A percentile compares a stretch with the other conserved stretches of the same genome.
These are phyloP conservation scores for Synanceia verrucosa DNA, from an alignment of 2,797 vertebrate species.

Conservation along the genomic window DNA sequence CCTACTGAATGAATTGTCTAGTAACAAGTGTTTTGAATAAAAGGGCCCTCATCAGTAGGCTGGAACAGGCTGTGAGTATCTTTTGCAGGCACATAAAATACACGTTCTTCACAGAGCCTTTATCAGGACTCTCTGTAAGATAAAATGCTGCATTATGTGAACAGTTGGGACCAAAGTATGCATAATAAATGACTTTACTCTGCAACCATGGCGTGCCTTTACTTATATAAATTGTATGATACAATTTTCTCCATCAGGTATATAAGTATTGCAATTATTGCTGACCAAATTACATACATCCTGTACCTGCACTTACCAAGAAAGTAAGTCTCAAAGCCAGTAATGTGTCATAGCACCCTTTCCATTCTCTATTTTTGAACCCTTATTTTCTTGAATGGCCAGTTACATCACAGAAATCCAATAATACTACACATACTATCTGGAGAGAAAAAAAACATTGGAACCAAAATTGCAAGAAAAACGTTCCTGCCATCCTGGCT, in stretches of 20 bases:
- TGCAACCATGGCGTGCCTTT: background rate
- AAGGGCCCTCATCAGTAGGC: background rate
- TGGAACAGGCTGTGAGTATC: background rate
- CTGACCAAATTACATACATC: background rate
- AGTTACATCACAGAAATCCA: background rate
- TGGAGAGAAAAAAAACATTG: background rate
- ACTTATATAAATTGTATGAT: background rate
- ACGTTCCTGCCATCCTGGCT: background rate
- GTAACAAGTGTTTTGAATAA: constrained; percentile 8
- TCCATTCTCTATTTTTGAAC: background rate
- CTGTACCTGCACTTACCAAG: background rate
- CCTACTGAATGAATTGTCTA: constrained; percentile 17
- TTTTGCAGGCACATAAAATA: background rate
- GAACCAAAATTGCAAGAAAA: background rate
- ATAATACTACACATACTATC: background rate
- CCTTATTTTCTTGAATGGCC: background rate
- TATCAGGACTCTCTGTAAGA: constrained; percentile 7
- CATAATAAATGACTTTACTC: constrained; percentile 12
- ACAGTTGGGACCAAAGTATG: constrained; percentile 7
- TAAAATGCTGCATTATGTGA: constrained; percentile 8
- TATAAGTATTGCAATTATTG: background rate
- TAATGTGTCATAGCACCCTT: background rate
- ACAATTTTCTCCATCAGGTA: background rate
- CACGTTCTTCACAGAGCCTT: background rate
- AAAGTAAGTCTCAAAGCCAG: constrained; percentile 2